Percentiles rank a stretch among this genome's conserved stretches.
Conservation (phyloP, 2,113 vertebrate genomes). For the Phyllopteryx taeniolatus region DNA sequence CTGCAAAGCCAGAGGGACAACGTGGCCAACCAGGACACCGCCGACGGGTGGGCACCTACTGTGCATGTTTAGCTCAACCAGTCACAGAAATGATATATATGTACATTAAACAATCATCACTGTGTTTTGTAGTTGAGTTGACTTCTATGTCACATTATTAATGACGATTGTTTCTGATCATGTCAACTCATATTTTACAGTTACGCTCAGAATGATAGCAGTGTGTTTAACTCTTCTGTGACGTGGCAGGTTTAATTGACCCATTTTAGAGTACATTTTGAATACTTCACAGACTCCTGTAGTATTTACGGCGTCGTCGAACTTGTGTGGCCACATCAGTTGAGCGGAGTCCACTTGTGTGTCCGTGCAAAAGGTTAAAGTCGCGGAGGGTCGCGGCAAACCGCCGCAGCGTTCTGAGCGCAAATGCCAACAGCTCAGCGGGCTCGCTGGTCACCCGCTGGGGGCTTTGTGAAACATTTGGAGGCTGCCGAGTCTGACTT, state of each 20-base stretch:
- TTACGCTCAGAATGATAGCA: too few species aligned
- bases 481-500: not conserved
- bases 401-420: not conserved
- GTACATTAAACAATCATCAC: not conserved
- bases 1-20: conserved; percentile 84
- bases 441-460: not conserved
- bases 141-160: not conserved
- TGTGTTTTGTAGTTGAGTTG: not conserved
- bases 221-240: too few species aligned
- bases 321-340: too few species aligned
- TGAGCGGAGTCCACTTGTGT: not conserved
- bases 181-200: too few species aligned
- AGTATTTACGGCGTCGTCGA: too few species aligned
- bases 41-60: conserved; percentile 57
- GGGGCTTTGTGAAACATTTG: conserved; percentile 3
- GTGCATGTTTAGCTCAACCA: not conserved
- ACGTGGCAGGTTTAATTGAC: too few species aligned
- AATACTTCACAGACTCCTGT: too few species aligned
- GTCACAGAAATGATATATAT: not conserved
- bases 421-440: conserved; percentile 9
- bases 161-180: too few species aligned
- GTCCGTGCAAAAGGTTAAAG: not conserved
- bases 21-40: conserved; percentile 58
- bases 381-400: not conserved
- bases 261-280: too few species aligned